These are phyloP conservation scores for Oreochromis aureus DNA, from an alignment of 2,113 vertebrate genomes.

Conservation along the genomic window DNA sequence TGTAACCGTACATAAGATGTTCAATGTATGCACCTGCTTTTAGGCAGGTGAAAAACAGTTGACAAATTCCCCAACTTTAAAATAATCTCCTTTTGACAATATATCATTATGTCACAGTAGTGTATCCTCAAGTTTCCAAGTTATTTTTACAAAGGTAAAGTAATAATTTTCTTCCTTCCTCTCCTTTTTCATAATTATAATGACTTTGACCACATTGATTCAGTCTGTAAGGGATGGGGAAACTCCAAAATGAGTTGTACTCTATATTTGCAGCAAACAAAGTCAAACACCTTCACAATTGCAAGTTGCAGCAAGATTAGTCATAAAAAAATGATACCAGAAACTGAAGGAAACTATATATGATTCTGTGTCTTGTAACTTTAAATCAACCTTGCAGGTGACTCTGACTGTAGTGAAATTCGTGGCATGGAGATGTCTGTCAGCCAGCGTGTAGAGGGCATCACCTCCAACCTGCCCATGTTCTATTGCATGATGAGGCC, in stretches of 20 bases:
- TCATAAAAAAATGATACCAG: background rate
- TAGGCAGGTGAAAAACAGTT: background rate
- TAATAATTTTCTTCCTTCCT: background rate
- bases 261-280: background rate
- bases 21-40: background rate
- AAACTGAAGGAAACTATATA: background rate
- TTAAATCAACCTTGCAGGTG: slow-evolving; percentile 66
- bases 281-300: background rate
- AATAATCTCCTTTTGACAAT: background rate
- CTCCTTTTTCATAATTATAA: background rate
- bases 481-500: slow-evolving; percentile 84
- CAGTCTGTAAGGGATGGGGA: background rate
- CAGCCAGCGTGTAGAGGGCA: slow-evolving; percentile 81
- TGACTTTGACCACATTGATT: background rate
- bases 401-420: slow-evolving; percentile 71
- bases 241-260: background rate
- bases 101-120: background rate
- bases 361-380: background rate
- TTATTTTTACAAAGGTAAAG: background rate
- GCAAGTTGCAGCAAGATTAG: background rate
- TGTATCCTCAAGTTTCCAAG: background rate
- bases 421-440: slow-evolving; percentile 83
- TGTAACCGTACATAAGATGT: background rate
- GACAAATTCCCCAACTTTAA: background rate
- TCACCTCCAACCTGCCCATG: slow-evolving; percentile 81